Conservation (phyloP, 2,113 vertebrate genomes). For the Aphelocoma coerulescens region DNA sequence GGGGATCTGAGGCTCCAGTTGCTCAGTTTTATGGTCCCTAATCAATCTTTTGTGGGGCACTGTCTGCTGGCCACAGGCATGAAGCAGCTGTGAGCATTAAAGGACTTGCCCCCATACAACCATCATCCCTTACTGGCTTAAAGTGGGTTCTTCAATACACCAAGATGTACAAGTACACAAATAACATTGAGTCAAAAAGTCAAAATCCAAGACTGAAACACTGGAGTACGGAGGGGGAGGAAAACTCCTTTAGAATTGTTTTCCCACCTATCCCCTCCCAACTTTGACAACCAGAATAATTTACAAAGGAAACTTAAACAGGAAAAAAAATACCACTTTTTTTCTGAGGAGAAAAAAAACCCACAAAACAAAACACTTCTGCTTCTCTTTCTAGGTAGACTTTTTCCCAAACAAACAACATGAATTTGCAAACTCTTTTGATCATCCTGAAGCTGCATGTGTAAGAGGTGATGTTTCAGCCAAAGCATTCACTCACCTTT, state of each 20-base stretch:
- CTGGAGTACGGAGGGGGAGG: neutral
- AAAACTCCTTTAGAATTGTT: neutral
- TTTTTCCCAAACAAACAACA: constrained; percentile 27
- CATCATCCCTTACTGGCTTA: neutral
- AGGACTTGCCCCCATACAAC: neutral
- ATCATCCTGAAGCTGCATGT: constrained; percentile 23
- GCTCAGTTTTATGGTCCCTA: neutral
- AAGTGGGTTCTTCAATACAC: neutral
- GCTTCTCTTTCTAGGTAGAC: constrained; percentile 62
- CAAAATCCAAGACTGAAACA: neutral
- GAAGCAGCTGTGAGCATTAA: neutral
- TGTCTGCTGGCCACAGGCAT: neutral
- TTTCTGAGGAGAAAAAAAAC: neutral
- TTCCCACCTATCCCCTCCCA: neutral
- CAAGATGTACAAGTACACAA: neutral
- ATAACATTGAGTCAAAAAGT: neutral
- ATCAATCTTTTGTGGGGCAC: neutral
- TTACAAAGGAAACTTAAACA: neutral
- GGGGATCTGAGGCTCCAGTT: neutral
- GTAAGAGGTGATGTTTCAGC: constrained; percentile 49
- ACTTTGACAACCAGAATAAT: neutral
- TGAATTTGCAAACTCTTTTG: constrained; percentile 49
- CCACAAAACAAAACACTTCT: constrained; percentile 5
- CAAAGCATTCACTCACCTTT: neutral
- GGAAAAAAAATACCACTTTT: neutral